Evolutionary conservation across 2,113 vertebrate genomes (phyloP).

Genomic region (Condylura cristata): DNA sequence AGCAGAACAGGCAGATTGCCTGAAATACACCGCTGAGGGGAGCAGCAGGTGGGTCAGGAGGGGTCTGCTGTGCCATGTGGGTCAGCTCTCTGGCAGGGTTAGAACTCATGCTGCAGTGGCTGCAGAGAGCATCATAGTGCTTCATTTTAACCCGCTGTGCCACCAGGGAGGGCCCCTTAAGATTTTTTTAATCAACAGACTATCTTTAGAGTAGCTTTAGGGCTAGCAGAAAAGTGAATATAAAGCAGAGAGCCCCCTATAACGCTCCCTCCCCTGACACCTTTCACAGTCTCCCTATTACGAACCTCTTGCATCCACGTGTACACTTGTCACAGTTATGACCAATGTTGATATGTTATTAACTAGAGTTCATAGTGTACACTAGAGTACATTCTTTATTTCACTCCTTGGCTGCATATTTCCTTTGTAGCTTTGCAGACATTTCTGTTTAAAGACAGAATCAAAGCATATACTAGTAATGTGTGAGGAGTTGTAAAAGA

Average conservation of each 20-base stretch:
- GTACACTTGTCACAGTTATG: background rate
- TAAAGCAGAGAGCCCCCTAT: background rate
- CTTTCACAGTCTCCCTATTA: background rate
- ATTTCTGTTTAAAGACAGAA: background rate
- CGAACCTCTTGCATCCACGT: background rate
- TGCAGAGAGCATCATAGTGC: too few species aligned
- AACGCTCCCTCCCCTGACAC: too few species aligned
- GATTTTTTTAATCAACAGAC: background rate
- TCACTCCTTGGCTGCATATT: background rate
- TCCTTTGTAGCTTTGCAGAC: conserved; percentile 8
- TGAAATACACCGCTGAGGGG: too few species aligned
- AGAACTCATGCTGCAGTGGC: too few species aligned
- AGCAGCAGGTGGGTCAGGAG: too few species aligned
- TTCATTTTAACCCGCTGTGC: too few species aligned
- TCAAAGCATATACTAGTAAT: background rate
- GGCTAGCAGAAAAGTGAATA: background rate
- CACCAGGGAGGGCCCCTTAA: too few species aligned
- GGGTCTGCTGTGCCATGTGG: too few species aligned
- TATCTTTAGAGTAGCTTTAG: background rate
- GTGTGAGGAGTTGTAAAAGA: background rate
- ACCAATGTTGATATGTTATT: background rate
- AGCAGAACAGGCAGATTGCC: too few species aligned
- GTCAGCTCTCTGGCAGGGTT: too few species aligned
- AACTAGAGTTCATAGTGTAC: background rate
- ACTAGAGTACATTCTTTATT: background rate